Base-by-base conservation (phyloP, 2,888 invertebrate genomes). In the Polylopha cassiicola region DNA sequence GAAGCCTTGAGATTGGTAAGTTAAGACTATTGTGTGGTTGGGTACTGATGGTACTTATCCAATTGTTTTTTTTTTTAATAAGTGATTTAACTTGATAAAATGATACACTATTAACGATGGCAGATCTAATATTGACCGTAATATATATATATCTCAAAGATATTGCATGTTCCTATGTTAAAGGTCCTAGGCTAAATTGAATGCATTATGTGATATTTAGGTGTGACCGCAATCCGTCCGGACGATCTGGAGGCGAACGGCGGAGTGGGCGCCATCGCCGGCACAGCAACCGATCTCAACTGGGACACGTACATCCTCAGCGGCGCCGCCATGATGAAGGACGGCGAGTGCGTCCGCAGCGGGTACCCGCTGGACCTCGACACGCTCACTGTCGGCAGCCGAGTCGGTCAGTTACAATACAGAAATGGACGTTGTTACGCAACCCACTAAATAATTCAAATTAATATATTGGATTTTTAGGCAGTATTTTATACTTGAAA, bases 221-320 rank as follows among this genome's bases (percentile, higher is more conserved):
- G 95, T 10, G 93, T 97, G 7, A 95, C 95, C 1, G 90, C 93
- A 0, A 93, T 95, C n/a, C 89, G 92, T 8, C 97, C 97, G 0
- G 96, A 97, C 52, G 95, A 97, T 52, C 84, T 97, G 39, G 94
- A 95, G 47, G 63, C 61, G 1, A 67, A 58, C 31, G 75, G 76
- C 0, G 74, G 74, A 1, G 65, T 72, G 1, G 74, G 70, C 0
- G 68, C 70, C 0, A 44, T 79, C 17, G 81, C 96, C 0, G 93
- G 93, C 24, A 97, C 97, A 3, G 96, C 97, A 63, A 97, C 95
- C 0, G 97, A 97, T 66, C 90, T 97, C 34, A 93, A 92, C 66
- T 92, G 93, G 65, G 96, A 96, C 61, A 97, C 96, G 0, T 96
- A 95, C 88, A 95, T 97, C 87, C 80, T 97, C 5, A 96, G 96